Evolutionary conservation across 2,888 invertebrate species (phyloP), one percentile per base, ranked within the genome.

Genomic region (Pardosa pseudoannulata): DNA sequence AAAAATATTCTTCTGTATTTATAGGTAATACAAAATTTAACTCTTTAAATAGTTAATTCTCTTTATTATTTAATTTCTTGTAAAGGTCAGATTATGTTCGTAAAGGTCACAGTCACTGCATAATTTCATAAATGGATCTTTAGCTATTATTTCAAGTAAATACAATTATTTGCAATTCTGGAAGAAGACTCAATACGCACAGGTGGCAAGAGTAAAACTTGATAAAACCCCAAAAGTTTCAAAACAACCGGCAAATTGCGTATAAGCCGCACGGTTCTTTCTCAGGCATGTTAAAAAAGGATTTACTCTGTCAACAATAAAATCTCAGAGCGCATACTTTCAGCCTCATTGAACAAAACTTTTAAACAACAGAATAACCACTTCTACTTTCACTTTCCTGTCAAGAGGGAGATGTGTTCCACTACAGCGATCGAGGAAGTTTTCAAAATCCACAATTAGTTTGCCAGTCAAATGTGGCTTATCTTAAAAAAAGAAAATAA

Each of bases 391-490:
- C 71, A 72, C 83, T 76, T 28, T 78, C 50, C 50, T 36, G 78
- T 27, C 31, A 71, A 16, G 62, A 16, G 3, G 23, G 41, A 46
- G 67, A 50, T 46, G 67, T 64, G 78, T 83, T 83, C 72, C 78
- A 50, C 36, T 67, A 72, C 65, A 78, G 0, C 36, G 78, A 28
- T 28, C 65, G 65, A 83, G 39, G 39, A 78, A 83, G 23, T 74
- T 72, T 65, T 82, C 46, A 62, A 23, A 64, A 76, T 76, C 46
- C 39, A 6, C 71, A 73, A 72, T 83, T 27, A 78, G 39, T 31
- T 46, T 83, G 83, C 67, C 83, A 83, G 72, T 78, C 83, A 78
- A 73, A 83, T 64, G 73, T 70, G 83, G 83, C 78, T 83, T 83
- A 83, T 23, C 56, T 28, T 29, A 13, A 46, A 29, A 41, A n/a